Conservation (phyloP, 1,140 invertebrate species). For the Pseudachorutes palmiensis region DNA sequence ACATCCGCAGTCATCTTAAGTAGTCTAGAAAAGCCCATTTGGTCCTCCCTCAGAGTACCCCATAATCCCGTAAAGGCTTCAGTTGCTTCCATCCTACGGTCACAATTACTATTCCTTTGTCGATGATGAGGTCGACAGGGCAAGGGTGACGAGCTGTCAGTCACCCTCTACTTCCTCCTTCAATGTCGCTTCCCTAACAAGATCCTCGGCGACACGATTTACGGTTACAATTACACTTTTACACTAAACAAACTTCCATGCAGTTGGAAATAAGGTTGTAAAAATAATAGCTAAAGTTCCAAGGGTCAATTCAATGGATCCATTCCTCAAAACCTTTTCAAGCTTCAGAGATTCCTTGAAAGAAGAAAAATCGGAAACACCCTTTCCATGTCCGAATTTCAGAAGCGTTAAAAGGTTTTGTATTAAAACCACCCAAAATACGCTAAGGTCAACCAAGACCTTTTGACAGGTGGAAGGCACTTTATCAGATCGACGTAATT, state of each 20-base stretch:
- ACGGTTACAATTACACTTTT: constrained; percentile 9
- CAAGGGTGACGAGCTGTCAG: constrained; percentile 1
- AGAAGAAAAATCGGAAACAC: not conserved
- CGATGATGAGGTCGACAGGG: not conserved
- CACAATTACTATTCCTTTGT: too few species aligned
- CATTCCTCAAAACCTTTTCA: not conserved
- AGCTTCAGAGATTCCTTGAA: not conserved
- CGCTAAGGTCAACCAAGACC: not conserved
- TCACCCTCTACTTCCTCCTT: not conserved
- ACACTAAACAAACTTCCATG: not conserved
- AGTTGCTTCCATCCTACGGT: too few species aligned
- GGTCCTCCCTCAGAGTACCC: not conserved
- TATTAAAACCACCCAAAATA: too few species aligned
- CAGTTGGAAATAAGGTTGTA: too few species aligned
- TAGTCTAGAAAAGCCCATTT: not conserved
- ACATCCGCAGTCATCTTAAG: not conserved
- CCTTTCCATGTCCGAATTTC: constrained; percentile 2
- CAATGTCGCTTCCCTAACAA: constrained; percentile 2
- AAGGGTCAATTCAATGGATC: constrained; percentile 7
- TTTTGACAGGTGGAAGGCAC: too few species aligned
- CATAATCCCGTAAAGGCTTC: too few species aligned
- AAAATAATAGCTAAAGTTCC: not conserved
- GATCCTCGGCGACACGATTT: not conserved
- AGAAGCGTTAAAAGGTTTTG: not conserved
- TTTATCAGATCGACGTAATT: too few species aligned